Percentiles rank a stretch among this genome's conserved stretches.
Evolutionary conservation across 2,888 invertebrate genomes (phyloP).

Genomic region (Nysson spinosus): DNA sequence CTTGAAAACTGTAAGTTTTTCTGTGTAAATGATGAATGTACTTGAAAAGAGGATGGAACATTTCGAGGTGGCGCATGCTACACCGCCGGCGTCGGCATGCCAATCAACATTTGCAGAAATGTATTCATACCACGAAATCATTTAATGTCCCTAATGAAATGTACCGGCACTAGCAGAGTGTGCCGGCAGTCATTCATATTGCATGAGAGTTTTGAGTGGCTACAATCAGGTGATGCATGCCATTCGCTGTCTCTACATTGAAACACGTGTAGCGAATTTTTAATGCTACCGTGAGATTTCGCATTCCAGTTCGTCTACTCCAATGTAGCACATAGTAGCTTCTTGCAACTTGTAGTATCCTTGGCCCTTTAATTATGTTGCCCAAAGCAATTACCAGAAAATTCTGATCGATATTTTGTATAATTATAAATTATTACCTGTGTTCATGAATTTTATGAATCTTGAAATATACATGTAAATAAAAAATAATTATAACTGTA

Average conservation of each 20-base stretch:
- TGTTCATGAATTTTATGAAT: too few species aligned
- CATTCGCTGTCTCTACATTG: conserved; percentile 53
- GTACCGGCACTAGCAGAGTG: conserved; percentile 66
- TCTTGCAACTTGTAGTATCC: conserved; percentile 6
- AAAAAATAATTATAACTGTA: too few species aligned
- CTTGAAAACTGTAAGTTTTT: too few species aligned
- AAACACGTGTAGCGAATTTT: conserved; percentile 66
- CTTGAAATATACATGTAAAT: too few species aligned
- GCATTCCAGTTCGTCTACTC: conserved; percentile 33
- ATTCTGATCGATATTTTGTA: too few species aligned
- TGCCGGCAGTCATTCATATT: conserved; percentile 67
- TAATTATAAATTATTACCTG: too few species aligned
- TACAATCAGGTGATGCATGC: conserved; percentile 59
- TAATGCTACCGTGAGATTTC: conserved; percentile 46
- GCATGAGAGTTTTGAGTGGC: conserved; percentile 62
- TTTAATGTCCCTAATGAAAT: conserved; percentile 70
- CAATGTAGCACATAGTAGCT: conserved; percentile 14
- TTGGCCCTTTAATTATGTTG: conserved; percentile 49
- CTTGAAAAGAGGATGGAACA: conserved; percentile 5
- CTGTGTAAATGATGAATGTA: background rate
- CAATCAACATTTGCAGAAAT: conserved; percentile 49
- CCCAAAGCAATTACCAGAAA: too few species aligned
- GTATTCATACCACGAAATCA: conserved; percentile 69
- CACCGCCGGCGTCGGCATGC: conserved; percentile 19
- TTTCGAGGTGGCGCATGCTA: conserved; percentile 15